Evolutionary conservation across 37 sponge, comb jelly and placozoan genomes (phyloP).

Genomic region (Amphimedon queenslandica): DNA sequence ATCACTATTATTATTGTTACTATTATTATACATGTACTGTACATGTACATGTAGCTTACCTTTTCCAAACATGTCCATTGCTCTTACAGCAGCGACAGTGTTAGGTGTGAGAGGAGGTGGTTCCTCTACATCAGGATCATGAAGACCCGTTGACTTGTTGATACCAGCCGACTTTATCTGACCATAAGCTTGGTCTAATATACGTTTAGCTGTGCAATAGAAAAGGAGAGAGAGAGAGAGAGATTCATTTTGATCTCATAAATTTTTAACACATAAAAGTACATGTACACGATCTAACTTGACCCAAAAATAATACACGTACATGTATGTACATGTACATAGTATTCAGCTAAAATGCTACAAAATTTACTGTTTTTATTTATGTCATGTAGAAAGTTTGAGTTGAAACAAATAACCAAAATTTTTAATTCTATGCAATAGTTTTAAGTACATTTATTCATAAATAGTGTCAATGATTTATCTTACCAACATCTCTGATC

Average conservation of each 20-base stretch:
- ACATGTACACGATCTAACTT: not conserved
- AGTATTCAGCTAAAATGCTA: no score
- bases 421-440: no score
- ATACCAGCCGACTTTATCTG: conserved; percentile 39
- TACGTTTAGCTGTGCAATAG: conserved; percentile 15
- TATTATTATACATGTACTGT: no score
- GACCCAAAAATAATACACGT: not conserved
- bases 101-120: conserved; percentile 40
- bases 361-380: no score
- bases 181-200: conserved; percentile 25
- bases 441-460: no score
- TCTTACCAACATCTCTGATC: conserved; percentile 59
- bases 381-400: no score
- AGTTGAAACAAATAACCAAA: no score
- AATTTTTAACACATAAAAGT: no score
- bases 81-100: not conserved
- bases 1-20: no score
- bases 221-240: not conserved
- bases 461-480: no score
- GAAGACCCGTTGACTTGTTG: conserved; percentile 34
- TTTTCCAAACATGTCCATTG: not conserved
- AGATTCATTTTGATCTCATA: no score
- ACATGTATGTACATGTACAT: not conserved
- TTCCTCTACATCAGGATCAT: conserved; percentile 56
- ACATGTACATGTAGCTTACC: no score